These are phyloP conservation scores for Dendrocincla fuliginosa DNA, from an alignment of 2,797 vertebrate species.

Conservation along the genomic window DNA sequence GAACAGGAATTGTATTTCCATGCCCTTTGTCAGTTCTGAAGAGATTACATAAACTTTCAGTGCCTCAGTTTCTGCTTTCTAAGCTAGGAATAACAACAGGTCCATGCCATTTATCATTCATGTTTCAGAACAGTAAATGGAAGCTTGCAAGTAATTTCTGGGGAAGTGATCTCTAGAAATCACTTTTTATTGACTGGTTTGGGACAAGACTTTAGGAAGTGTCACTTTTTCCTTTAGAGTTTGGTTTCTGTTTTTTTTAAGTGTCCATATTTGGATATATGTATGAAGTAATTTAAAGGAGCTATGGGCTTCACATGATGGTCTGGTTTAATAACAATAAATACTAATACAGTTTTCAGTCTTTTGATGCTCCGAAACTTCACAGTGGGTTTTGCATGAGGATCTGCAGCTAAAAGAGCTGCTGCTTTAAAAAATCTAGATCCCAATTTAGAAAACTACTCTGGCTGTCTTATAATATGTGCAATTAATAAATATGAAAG, in stretches of 20 bases:
- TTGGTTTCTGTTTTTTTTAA: not conserved
- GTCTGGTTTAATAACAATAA: not conserved
- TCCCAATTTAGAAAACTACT: constrained; percentile 41
- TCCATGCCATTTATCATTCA: not conserved
- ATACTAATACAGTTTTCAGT: not conserved
- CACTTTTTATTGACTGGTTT: not conserved
- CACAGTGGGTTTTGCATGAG: not conserved
- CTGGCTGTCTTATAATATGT: not conserved
- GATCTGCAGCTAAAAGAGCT: not conserved
- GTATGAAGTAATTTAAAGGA: not conserved
- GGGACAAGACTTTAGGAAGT: not conserved
- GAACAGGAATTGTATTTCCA: not conserved
- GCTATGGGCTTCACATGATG: not conserved
- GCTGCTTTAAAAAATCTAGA: not conserved
- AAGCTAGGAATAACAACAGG: not conserved
- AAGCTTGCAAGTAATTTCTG: not conserved
- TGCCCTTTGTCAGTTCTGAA: not conserved
- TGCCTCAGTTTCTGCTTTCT: not conserved
- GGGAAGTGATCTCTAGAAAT: not conserved
- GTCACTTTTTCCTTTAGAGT: not conserved
- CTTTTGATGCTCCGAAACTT: not conserved
- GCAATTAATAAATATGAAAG: constrained; percentile 57
- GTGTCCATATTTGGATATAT: not conserved
- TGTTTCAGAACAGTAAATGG: not conserved
- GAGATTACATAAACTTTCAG: not conserved